Conservation (phyloP, 2,797 vertebrate genomes). For the Chiloscyllium punctatum region DNA sequence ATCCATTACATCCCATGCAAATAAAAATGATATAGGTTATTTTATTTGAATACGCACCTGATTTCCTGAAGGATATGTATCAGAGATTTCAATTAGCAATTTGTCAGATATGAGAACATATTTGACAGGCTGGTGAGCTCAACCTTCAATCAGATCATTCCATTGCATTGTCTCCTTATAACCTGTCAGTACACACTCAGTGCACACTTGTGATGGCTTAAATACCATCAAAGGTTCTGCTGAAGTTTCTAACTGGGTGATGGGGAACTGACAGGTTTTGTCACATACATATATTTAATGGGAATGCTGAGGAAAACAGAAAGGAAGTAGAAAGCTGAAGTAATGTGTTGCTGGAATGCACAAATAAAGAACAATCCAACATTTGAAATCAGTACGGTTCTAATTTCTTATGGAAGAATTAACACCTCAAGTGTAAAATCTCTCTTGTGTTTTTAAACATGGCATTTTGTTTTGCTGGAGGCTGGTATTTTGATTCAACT, state of each 20-base stretch:
- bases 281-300: background rate
- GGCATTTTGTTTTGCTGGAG: background rate
- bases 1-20: background rate
- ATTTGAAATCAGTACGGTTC: background rate
- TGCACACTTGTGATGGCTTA: background rate
- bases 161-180: background rate
- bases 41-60: background rate
- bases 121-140: background rate
- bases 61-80: background rate
- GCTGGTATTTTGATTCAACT: background rate
- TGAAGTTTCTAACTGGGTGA: background rate
- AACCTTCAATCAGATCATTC: slow-evolving; percentile 12
- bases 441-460: background rate
- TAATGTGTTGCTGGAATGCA: background rate
- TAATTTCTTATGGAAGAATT: background rate
- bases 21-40: background rate
- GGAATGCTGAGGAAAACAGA: background rate
- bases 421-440: background rate
- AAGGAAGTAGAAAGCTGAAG: background rate
- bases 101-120: background rate
- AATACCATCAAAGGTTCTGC: background rate
- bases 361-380: background rate
- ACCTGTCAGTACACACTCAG: background rate
- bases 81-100: slow-evolving; percentile 23
- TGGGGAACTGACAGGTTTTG: background rate